Evolutionary conservation across 2,113 vertebrate species (phyloP).

Genomic region (Mirza zaza): DNA sequence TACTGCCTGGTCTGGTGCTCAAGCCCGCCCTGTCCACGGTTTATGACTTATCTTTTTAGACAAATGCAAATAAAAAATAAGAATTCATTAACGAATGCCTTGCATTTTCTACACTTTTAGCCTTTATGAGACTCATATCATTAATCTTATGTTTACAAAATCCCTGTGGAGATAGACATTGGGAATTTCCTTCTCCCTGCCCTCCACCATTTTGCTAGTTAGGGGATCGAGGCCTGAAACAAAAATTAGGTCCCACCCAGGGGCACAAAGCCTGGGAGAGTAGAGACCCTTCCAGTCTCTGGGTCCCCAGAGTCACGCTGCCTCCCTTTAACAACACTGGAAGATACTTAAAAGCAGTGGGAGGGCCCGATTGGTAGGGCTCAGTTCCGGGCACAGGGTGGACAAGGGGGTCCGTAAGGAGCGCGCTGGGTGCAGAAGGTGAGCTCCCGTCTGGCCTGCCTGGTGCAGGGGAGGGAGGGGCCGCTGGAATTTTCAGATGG

Average conservation of each 20-base stretch:
- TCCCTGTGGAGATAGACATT: background rate
- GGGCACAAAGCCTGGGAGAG: too few relatives aligned
- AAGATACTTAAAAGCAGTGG: background rate
- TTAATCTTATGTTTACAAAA: background rate
- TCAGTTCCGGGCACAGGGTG: background rate
- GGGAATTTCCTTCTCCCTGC: background rate
- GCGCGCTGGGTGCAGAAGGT: background rate
- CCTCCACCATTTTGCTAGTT: background rate
- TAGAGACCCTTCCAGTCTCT: background rate
- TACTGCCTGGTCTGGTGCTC: background rate
- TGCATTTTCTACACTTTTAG: background rate
- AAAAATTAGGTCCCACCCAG: background rate
- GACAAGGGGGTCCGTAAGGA: too few relatives aligned
- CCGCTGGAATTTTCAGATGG: background rate
- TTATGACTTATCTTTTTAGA: background rate
- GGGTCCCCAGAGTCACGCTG: background rate
- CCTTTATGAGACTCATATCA: background rate
- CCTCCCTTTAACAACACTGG: background rate
- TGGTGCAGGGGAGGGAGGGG: fast-evolving
- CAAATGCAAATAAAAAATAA: background rate
- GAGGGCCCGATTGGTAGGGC: background rate
- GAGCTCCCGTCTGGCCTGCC: background rate
- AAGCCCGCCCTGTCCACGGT: too few relatives aligned
- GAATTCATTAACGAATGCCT: background rate
- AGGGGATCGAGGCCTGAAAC: background rate